Percentiles rank a stretch among this genome's conserved stretches.
phyloP scores from a whole-genome alignment of 2,888 invertebrate genomes.

The Eupeodes luniger region DNA sequence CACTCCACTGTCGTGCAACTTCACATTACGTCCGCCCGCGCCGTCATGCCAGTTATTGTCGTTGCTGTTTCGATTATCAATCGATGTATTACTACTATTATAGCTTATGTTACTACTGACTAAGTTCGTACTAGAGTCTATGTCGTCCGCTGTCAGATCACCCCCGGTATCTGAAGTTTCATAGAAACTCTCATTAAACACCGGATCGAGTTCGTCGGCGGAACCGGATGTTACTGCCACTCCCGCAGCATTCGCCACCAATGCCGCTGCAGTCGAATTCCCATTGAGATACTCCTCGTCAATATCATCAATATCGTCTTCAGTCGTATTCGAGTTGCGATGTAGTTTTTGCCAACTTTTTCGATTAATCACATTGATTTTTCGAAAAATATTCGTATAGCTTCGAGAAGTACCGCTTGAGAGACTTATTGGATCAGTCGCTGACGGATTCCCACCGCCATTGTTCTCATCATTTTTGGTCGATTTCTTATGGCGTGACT shows the following conservation, averaged over 20 bases:
- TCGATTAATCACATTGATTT: constrained; percentile 78
- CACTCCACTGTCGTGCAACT: constrained; percentile 66
- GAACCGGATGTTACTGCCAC: constrained; percentile 25
- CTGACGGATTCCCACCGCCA: constrained; percentile 7
- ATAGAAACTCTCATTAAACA: constrained; percentile 81
- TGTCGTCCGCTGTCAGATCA: constrained; percentile 82
- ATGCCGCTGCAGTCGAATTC: constrained; percentile 78
- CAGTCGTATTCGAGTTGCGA: constrained; percentile 79
- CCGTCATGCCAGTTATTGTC: constrained; percentile 75
- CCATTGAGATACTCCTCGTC: constrained; percentile 81
- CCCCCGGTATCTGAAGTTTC: constrained; percentile 83
- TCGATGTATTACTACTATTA: constrained; percentile 84
- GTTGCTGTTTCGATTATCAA: constrained; percentile 79
- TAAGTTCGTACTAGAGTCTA: constrained; percentile 83
- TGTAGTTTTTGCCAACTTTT: constrained; percentile 77
- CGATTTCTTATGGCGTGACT: constrained; percentile 66
- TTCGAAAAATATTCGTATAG: constrained; percentile 81
- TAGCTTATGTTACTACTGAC: constrained; percentile 83
- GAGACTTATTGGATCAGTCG: constrained; percentile 56
- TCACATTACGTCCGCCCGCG: constrained; percentile 70
- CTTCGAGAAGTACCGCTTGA: constrained; percentile 80
- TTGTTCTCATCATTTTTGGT: constrained; percentile 34
- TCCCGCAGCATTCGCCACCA: constrained; percentile 76
- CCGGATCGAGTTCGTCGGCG: constrained; percentile 63
- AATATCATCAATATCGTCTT: constrained; percentile 80